phyloP scores from a whole-genome alignment of 2,113 vertebrate species.

The Myanophis thanlyinensis region DNA sequence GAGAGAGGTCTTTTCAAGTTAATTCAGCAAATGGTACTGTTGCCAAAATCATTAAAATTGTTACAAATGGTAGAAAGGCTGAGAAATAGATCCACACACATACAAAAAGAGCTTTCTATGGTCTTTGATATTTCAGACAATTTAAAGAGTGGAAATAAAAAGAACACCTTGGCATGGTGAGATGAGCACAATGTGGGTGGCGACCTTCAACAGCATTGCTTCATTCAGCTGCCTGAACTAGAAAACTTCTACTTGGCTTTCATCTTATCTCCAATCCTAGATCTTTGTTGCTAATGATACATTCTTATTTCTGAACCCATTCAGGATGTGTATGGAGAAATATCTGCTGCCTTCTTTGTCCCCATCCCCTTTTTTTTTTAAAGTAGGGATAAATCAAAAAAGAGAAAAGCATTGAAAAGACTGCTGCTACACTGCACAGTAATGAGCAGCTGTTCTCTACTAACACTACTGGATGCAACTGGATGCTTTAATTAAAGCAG shows the following conservation, averaged over 20 bases:
- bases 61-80: neutral
- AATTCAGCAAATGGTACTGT: neutral
- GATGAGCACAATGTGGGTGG: neutral
- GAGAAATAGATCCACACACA: neutral
- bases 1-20: neutral
- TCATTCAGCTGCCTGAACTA: constrained; percentile 25
- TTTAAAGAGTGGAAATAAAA: constrained; percentile 29
- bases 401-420: constrained; percentile 37
- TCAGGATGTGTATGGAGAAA: neutral
- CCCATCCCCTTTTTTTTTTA: neutral
- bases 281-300: constrained; percentile 6
- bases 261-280: constrained; percentile 7
- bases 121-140: constrained; percentile 10
- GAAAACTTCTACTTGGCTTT: constrained; percentile 31
- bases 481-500: constrained; percentile 15
- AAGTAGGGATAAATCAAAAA: constrained; percentile 46
- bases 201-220: neutral
- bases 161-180: neutral
- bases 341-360: constrained; percentile 7
- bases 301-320: constrained; percentile 4
- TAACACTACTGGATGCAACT: constrained; percentile 21
- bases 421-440: constrained; percentile 21
- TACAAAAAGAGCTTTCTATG: neutral
- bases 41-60: neutral
- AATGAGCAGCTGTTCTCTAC: constrained; percentile 38